Evolutionary conservation across 2,113 vertebrate genomes (phyloP).

Genomic region (Ascaphus truei): DNA sequence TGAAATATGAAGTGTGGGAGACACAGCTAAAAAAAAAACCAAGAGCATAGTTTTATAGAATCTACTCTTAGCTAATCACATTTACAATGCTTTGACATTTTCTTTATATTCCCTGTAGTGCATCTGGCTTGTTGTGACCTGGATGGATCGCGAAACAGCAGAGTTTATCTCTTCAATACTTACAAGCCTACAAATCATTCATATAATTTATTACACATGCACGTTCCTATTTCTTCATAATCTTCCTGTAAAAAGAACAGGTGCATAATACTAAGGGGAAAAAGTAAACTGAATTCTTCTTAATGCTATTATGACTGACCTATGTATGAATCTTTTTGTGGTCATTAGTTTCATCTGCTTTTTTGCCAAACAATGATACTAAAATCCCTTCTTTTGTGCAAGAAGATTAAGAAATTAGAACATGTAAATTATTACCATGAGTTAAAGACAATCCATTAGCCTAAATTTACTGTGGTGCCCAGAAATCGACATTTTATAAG

Average conservation of each 20-base stretch:
- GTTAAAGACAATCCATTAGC: neutral
- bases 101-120: too few species aligned
- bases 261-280: neutral
- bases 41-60: too few species aligned
- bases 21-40: too few species aligned
- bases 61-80: too few species aligned
- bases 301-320: neutral
- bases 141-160: too few species aligned
- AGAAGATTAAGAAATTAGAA: neutral
- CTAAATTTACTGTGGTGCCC: neutral
- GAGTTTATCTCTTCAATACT: too few species aligned
- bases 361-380: neutral
- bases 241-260: neutral
- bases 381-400: neutral
- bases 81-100: too few species aligned
- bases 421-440: neutral
- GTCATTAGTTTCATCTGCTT: neutral
- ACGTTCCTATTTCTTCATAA: too few species aligned
- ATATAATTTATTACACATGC: neutral
- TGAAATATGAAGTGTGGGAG: too few species aligned
- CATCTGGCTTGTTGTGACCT: too few species aligned
- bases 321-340: neutral
- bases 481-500: neutral
- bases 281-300: neutral
- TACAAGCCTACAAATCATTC: neutral